Evolutionary conservation across 2,113 vertebrate species (phyloP), one percentile per base, ranked within the genome.

Genomic region (Erpornis zantholeuca): DNA sequence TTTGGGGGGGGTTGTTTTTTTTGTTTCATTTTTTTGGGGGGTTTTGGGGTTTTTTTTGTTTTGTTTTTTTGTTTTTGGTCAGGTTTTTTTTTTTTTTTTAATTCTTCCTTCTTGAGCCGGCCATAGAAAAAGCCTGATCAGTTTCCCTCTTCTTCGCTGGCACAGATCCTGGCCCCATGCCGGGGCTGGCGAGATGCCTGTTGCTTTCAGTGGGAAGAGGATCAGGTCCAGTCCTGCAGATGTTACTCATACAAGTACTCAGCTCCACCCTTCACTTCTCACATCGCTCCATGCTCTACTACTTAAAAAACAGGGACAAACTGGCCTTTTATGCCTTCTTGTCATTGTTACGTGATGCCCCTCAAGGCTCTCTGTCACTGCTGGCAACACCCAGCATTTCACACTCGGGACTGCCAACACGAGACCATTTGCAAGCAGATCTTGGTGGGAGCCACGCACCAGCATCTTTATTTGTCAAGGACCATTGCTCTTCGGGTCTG

Each of bases 171-270:
- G 82, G 68, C 78, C 85, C 71, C 82, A 40, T 54, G 76, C 31
- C 0, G 5, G 65, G 49, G 54, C 80, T 96, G 93, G 94, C 60
- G 0, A 75, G 92, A 66, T 38, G 88, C 94, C 93, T 29, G 10
- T 4, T 68, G 68, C 84, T 95, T 96, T 83, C 86, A 95, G 86
- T 40, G 69, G 60, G 40, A 92, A 90, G 53, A 82, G 61, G 82
- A 88, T 96, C 96, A 96, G 92, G 93, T 90, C 90, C 85, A 45
- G 93, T 96, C 96, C 96, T 96, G 96, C 86, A 81, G 65, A 94
- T 92, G 88, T 96, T 97, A 93, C 86, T 97, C 96, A 97, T 21
- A 49, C 80, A 84, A 88, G 88, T 20, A 47, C 60, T 75, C 69
- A 4, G 72, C 93, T 96, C 96, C 96, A 96, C 95, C 93, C 95